These are phyloP conservation scores for Jordanella pulchra DNA, from an alignment of 2,797 vertebrate species.

Conservation along the genomic window DNA sequence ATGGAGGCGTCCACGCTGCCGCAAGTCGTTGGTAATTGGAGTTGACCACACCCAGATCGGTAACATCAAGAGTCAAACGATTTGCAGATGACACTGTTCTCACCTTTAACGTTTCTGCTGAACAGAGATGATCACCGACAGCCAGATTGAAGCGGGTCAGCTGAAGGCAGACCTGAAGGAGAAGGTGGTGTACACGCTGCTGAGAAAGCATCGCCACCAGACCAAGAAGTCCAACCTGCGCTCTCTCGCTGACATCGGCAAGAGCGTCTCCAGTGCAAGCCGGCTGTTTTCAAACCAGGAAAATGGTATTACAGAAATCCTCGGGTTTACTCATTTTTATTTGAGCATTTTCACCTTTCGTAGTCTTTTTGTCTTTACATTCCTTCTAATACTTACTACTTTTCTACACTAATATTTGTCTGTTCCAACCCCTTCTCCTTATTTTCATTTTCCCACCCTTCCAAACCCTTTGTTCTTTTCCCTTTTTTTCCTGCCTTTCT, in stretches of 20 bases:
- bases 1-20: constrained; percentile 91
- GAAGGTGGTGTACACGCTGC: constrained; percentile 92
- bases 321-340: background rate
- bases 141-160: constrained; percentile 89
- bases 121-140: constrained; percentile 91
- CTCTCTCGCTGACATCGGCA: constrained; percentile 96
- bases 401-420: constrained; percentile 6
- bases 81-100: fast-evolving
- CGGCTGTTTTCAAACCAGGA: constrained; percentile 94
- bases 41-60: background rate
- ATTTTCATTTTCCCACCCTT: constrained; percentile 22
- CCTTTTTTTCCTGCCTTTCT: constrained; percentile 5
- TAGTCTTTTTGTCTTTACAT: background rate
- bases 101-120: background rate
- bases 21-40: constrained; percentile 89
- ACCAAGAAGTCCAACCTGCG: constrained; percentile 99
- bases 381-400: constrained; percentile 11
- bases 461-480: constrained; percentile 3
- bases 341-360: background rate
- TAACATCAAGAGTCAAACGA: background rate
- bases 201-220: constrained; percentile 95
- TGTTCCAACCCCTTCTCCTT: constrained; percentile 24
- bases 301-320: constrained; percentile 87
- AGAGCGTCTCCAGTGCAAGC: constrained; percentile 98
- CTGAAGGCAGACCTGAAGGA: constrained; percentile 91